Evolutionary conservation across 2,888 invertebrate genomes (phyloP).

Genomic region (Xanthia togata): DNA sequence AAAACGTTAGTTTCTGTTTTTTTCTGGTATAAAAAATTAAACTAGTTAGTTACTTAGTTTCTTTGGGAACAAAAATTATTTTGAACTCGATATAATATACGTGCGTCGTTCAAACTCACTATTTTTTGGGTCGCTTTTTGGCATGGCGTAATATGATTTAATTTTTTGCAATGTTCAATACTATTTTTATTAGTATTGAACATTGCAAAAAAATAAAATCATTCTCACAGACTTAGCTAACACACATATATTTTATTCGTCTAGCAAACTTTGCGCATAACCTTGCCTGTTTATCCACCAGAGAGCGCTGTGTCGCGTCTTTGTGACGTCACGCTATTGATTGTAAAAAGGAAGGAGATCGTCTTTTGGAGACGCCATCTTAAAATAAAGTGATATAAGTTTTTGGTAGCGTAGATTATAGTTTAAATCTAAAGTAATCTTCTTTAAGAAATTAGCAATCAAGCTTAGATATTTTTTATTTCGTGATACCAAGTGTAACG

Average conservation of each 20-base stretch:
- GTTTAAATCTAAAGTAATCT: conserved; percentile 89
- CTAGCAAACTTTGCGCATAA: conserved; percentile 44
- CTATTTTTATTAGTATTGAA: no score
- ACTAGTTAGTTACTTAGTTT: background rate
- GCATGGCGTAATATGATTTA: no score
- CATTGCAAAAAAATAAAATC: no score
- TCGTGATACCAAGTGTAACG: conserved; percentile 93
- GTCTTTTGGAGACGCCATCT: conserved; percentile 90
- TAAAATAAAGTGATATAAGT: conserved; percentile 91
- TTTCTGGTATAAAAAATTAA: background rate
- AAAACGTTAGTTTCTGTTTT: background rate
- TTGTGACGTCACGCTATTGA: conserved; percentile 90
- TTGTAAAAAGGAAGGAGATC: conserved; percentile 86
- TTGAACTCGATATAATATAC: background rate
- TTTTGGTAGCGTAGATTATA: conserved; percentile 91
- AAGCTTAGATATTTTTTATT: conserved; percentile 84
- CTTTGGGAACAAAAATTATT: background rate
- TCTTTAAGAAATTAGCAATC: conserved; percentile 83
- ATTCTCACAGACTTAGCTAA: no score
- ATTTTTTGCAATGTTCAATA: background rate
- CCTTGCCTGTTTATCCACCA: conserved; percentile 63
- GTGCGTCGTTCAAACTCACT: background rate
- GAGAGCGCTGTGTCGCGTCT: conserved; percentile 84
- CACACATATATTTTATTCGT: conserved; percentile 33
- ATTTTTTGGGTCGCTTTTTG: background rate